Evolutionary conservation across 2,888 invertebrate species (phyloP), one percentile per base, ranked within the genome.

Genomic region (Arctia plantaginis): DNA sequence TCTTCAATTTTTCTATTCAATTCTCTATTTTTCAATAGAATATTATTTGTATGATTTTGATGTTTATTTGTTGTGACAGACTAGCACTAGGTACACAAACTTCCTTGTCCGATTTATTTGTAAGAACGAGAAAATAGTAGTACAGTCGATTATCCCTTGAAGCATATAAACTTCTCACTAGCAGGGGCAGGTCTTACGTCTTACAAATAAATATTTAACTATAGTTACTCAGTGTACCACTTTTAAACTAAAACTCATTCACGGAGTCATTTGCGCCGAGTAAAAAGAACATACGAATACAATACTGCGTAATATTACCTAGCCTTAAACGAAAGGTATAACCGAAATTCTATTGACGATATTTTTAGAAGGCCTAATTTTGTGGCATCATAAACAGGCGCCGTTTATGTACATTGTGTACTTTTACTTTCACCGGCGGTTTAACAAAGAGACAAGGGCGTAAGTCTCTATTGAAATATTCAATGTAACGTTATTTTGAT

Each of bases 351-450:
- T 66, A 77, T 81, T 77, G 75, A 80, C 67, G 79, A 78, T 77
- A 80, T 77, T 78, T 82, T 81, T 84, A 78, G 77, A 80, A 80
- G 69, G 69, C 39, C 80, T 81, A 72, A 47, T 68, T 86, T 87
- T 87, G 83, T 78, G 73, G 77, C 76, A 73, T 83, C 85, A 87
- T 88, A 90, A 88, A 82, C 73, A 76, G 84, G 86, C 87, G 87
- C 84, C 87, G 87, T 86, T 80, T 77, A 76, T 67, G 55, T 78
- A 68, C 64, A 75, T 75, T 73, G 73, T 75, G 70, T 77, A 92
- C 91, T 92, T 91, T 94, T 91, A 92, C 94, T 94, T 94, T 94
- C 93, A 87, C 91, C 81, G 81, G 68, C 73, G 66, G 47, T 74
- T 41, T 72, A 73, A 90, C 90, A 91, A 90, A 87, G 87, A 80